Percentiles rank a stretch among this genome's conserved stretches.
Conservation (phyloP, 2,888 invertebrate species). For the Dasysyrphus albostriatus region DNA sequence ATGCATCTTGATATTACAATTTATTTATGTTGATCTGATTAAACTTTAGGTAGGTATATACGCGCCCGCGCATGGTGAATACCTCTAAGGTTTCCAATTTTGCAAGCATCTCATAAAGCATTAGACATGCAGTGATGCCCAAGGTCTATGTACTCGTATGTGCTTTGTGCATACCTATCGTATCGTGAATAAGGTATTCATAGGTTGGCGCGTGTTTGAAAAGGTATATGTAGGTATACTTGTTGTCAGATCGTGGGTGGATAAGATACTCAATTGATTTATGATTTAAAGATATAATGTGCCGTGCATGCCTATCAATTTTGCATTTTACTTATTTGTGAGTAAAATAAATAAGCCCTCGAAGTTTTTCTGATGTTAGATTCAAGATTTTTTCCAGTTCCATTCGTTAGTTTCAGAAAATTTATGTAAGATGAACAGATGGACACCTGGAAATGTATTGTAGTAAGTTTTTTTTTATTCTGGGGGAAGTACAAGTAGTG, state of each 20-base stretch:
- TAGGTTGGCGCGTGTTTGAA: conserved; percentile 17
- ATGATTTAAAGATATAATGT: conserved; percentile 39
- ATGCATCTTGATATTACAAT: conserved; percentile 68
- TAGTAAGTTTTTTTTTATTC: background rate
- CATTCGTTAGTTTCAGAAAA: background rate
- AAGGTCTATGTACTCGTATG: too few species aligned
- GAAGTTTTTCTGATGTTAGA: background rate
- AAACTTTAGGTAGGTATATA: conserved; percentile 8
- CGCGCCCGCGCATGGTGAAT: background rate
- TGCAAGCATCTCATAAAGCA: conserved; percentile 28
- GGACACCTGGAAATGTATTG: background rate
- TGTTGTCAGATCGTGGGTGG: conserved; percentile 67
- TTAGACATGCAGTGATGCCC: conserved; percentile 28
- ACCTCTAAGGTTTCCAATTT: conserved; percentile 63
- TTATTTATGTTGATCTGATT: conserved; percentile 73
- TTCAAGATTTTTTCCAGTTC: background rate
- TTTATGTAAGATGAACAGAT: background rate
- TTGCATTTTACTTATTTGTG: conserved; percentile 21
- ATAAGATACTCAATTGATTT: conserved; percentile 55
- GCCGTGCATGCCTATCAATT: conserved; percentile 56
- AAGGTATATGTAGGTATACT: background rate
- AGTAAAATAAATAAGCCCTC: conserved; percentile 19
- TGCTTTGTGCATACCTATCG: background rate
- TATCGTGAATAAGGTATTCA: background rate
- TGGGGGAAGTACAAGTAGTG: background rate